A percentile compares a stretch with the other conserved stretches of the same genome.
Conservation (phyloP, 2,797 vertebrate species). For the Podargus strigoides region DNA sequence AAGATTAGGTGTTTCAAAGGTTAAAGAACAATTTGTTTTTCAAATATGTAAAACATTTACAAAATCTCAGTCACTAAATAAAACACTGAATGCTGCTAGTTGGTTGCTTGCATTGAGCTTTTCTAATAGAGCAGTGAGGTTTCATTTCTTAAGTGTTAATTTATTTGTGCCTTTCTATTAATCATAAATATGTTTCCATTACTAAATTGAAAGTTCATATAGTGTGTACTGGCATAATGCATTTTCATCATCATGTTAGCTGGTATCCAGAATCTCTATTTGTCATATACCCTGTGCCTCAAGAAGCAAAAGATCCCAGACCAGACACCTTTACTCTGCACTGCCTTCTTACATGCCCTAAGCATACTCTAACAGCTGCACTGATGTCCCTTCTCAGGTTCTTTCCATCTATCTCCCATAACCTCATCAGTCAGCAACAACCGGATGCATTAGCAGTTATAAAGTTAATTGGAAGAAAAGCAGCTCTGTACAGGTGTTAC, state of each 20-base stretch:
- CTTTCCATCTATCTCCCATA: background rate
- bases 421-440: background rate
- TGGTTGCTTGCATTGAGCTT: background rate
- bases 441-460: background rate
- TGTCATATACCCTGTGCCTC: background rate
- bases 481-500: background rate
- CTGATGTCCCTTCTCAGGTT: background rate
- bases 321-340: background rate
- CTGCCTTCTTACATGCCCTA: background rate
- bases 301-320: background rate
- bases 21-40: background rate
- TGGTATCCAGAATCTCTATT: background rate
- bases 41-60: background rate
- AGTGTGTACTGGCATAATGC: background rate
- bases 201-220: background rate
- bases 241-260: background rate
- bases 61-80: background rate
- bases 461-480: constrained; percentile 2
- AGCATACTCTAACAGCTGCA: background rate
- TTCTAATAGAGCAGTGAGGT: background rate
- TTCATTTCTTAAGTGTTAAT: background rate
- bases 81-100: background rate
- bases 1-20: background rate
- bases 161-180: background rate
- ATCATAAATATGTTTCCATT: background rate